A percentile compares a stretch with the other conserved stretches of the same genome.
Evolutionary conservation across 2,113 vertebrate genomes (phyloP).

Genomic region (Clupea harengus): DNA sequence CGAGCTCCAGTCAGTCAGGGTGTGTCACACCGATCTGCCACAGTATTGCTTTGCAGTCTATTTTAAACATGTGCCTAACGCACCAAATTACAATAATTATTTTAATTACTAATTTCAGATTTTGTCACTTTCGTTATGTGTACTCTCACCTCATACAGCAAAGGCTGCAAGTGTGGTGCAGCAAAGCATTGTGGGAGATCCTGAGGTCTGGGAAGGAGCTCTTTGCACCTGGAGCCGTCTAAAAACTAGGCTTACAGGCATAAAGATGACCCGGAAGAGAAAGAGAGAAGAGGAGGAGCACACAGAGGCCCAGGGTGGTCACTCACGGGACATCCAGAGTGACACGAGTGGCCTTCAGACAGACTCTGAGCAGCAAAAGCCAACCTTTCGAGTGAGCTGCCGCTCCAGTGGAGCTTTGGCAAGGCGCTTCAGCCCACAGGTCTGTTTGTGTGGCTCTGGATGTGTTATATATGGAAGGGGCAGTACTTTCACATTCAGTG

Average conservation of each 20-base stretch:
- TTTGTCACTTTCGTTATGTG: neutral
- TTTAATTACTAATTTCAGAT: neutral
- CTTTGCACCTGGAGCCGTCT: conserved; percentile 63
- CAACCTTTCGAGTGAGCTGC: conserved; percentile 85
- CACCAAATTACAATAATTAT: neutral
- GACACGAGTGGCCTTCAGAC: neutral
- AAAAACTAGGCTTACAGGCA: conserved; percentile 52
- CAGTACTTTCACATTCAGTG: neutral
- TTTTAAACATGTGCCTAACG: neutral
- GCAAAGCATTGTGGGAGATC: conserved; percentile 56
- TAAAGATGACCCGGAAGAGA: conserved; percentile 30
- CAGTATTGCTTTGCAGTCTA: neutral
- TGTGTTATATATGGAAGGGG: neutral
- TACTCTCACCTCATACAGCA: conserved; percentile 40
- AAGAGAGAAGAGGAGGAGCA: conserved; percentile 34
- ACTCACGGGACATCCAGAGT: conserved; percentile 5
- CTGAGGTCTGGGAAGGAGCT: conserved; percentile 50
- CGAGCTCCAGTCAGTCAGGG: conserved; percentile 46
- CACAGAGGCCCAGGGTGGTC: neutral
- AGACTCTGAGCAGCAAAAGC: neutral
- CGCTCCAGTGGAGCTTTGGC: conserved; percentile 81
- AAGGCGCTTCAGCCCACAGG: conserved; percentile 76
- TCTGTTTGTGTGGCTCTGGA: conserved; percentile 49
- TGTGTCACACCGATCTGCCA: conserved; percentile 27
- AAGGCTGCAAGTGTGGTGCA: conserved; percentile 57